Base-by-base conservation (phyloP, 30 jellyfish, hydroid and myxozoan genomes). In the Hydra vulgaris region DNA sequence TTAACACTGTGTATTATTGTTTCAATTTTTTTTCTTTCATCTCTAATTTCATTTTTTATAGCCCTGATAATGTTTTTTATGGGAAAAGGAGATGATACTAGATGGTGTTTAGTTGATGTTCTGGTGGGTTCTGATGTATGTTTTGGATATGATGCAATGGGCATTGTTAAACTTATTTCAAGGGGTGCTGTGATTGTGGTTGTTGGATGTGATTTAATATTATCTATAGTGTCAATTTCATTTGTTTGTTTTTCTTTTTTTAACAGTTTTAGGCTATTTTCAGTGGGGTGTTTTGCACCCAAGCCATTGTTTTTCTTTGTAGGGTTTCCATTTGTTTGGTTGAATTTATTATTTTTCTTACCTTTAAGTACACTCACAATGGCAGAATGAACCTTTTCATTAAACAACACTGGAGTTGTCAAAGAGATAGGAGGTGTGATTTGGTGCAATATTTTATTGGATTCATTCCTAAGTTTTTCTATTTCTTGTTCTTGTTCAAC, bases 21-120 rank as follows among this genome's bases (percentile, higher is more conserved):
- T 15, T 20, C 75, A 68, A 68, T 68, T n/a, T 68, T 68, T 23
- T 68, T 68, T 68, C 75, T 68, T 68, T 68, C 75, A 20, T 68
- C 75, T 68, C 27, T 23, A 20, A 68, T 68, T 15, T n/a, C 27
- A 23, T 68, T 15, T 23, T 68, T 68, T 23, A 68, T 68, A 3
- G 15, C 75, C 27, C 16, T 68, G 8, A 68, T 23, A 68, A 68
- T 23, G 7, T n/a, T 23, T 8, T 68, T 15, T n/a, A n/a, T 23
- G 4, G 75, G 61, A 3, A 40, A 5, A 3, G 61, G 61, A 40
- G 61, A 3, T 40, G 61, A 12, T 40, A 40, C 12, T 40, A 12
- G 8, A 40, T 3, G 5, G 12, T 5, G 8, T 40, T 40, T 40
- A 40, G 61, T 40, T 40, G 61, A 40, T 40, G 61, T 40, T 5